Conservation (phyloP, 1,140 invertebrate genomes). For the Drosophila novamexicana region DNA sequence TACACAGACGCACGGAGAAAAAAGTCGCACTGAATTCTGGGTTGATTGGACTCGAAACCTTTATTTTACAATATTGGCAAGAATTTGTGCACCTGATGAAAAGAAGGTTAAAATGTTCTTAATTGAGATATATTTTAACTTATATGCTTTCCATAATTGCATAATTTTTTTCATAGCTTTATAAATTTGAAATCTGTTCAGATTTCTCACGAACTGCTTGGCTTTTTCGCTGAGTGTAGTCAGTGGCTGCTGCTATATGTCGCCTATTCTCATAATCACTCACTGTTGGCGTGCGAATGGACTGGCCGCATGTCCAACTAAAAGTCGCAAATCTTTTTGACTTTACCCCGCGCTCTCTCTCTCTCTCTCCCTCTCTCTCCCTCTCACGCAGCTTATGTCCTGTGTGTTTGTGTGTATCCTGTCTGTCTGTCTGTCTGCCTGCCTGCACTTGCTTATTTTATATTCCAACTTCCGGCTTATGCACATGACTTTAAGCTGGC, state of each 20-base stretch:
- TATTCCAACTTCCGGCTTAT: slow-evolving; percentile 80
- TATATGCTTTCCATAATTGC: too few species aligned
- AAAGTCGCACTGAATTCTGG: neutral
- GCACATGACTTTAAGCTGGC: slow-evolving; percentile 78
- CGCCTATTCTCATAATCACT: slow-evolving; percentile 55
- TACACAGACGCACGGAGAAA: neutral
- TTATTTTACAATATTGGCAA: too few species aligned
- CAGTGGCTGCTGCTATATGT: slow-evolving; percentile 23
- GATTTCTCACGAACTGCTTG: neutral
- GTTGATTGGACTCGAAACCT: neutral
- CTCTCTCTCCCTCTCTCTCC: slow-evolving; percentile 1
- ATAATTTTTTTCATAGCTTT: too few species aligned
- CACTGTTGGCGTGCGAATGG: slow-evolving; percentile 22
- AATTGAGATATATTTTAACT: too few species aligned
- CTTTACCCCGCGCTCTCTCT: slow-evolving; percentile 25
- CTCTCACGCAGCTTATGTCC: neutral
- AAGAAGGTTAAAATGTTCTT: too few species aligned
- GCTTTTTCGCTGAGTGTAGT: neutral
- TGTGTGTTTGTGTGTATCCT: neutral
- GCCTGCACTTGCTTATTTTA: slow-evolving; percentile 72
- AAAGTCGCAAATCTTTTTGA: slow-evolving; percentile 70
- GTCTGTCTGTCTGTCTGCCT: neutral
- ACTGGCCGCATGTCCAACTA: slow-evolving; percentile 33
- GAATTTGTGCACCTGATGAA: too few species aligned
- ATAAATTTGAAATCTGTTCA: too few species aligned